Conservation (phyloP, 2,888 invertebrate species). For the Spodoptera littoralis region DNA sequence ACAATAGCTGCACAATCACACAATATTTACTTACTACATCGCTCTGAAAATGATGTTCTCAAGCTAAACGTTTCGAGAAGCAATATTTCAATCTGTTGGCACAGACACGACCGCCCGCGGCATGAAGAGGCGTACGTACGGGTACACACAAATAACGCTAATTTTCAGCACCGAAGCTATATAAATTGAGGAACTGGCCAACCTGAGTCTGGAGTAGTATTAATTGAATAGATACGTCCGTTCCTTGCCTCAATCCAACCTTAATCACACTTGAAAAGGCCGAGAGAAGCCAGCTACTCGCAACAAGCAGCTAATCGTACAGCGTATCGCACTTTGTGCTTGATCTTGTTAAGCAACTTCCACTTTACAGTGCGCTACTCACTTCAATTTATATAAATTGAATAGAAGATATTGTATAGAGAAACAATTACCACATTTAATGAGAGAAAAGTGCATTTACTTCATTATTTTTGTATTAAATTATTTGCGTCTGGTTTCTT, state of each 20-base stretch:
- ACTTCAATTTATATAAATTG: conserved; percentile 45
- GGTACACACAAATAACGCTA: conserved; percentile 77
- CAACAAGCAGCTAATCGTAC: conserved; percentile 80
- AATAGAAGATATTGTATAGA: conserved; percentile 39
- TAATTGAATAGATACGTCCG: conserved; percentile 88
- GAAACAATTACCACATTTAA: conserved; percentile 19
- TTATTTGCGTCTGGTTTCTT: no score
- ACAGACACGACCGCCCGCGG: conserved; percentile 66
- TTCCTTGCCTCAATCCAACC: conserved; percentile 82
- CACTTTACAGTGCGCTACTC: conserved; percentile 52
- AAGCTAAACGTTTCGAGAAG: conserved; percentile 58
- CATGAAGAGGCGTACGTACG: conserved; percentile 59
- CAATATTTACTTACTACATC: conserved; percentile 11
- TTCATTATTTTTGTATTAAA: conserved; percentile 7
- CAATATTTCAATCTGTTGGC: conserved; percentile 72
- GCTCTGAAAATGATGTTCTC: conserved; percentile 37
- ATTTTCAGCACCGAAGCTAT: conserved; percentile 79
- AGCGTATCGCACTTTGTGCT: conserved; percentile 80
- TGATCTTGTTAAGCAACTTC: conserved; percentile 72
- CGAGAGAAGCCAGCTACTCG: conserved; percentile 71
- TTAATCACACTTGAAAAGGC: conserved; percentile 87
- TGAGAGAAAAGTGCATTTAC: neutral
- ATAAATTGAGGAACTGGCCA: conserved; percentile 78
- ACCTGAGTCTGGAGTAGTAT: conserved; percentile 77
- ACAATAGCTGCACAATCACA: conserved; percentile 3